A percentile compares a stretch with the other conserved stretches of the same genome.
Evolutionary conservation across 2,113 vertebrate species (phyloP).

Genomic region (Crotalus viridis): DNA sequence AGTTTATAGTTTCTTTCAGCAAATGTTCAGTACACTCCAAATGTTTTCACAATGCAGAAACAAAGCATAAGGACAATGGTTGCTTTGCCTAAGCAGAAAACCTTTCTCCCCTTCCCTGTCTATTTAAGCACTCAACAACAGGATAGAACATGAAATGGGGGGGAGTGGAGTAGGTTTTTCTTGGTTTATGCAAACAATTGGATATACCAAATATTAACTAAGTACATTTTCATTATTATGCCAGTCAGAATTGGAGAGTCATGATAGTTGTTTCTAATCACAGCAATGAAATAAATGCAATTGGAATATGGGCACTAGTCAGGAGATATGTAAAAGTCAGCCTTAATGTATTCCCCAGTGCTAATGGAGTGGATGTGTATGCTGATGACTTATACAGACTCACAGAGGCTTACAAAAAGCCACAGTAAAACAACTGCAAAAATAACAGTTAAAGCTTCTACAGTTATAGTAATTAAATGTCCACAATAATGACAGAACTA

Average conservation of each 20-base stretch:
- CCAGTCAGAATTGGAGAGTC: background rate
- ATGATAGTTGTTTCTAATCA: background rate
- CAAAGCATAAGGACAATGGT: background rate
- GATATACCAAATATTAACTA: background rate
- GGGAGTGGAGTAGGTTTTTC: rapidly evolving
- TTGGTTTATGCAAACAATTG: background rate
- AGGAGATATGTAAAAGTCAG: background rate
- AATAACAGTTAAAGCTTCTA: background rate
- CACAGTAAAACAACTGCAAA: background rate
- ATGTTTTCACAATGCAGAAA: background rate
- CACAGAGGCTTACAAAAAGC: background rate
- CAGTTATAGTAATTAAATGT: background rate
- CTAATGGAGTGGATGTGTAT: background rate
- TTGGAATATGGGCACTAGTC: background rate
- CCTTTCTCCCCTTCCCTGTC: background rate
- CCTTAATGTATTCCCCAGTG: background rate
- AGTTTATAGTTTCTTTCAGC: background rate
- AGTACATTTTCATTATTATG: background rate
- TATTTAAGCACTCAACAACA: background rate
- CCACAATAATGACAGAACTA: background rate
- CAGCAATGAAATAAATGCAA: background rate
- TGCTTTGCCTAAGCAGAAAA: background rate
- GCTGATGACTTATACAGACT: background rate
- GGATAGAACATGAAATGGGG: background rate
- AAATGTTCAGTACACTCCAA: background rate